Base-by-base conservation (phyloP, 2,797 vertebrate genomes). In the Lophius americanus region DNA sequence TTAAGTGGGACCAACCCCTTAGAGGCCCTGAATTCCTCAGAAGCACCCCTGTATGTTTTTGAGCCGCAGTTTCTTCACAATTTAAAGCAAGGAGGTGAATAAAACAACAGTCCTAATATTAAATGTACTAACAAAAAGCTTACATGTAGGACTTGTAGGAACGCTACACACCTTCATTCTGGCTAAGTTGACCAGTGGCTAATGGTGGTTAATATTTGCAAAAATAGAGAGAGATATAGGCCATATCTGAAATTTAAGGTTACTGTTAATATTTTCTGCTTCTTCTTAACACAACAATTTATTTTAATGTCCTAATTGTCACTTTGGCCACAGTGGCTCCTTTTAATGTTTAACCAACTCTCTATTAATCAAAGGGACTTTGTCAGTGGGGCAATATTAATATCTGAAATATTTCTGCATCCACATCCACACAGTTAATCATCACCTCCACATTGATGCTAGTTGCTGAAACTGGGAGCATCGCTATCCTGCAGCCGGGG, bases 31-130 rank as follows among this genome's bases (percentile, higher is more conserved):
- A 36, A 60, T 53, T 51, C 7, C 7, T 59, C 58, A 52, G 11
- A 44, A 35, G 2, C 64, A 23, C 47, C 58, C 1, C n/a, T 79
- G 65, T 36, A 3, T 36, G 9, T 43, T 54, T 68, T 7, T 36
- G 2, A 48, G 0, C 8, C 38, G n/a, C 38, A 3, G 10, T 49
- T 52, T 55, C 9, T 54, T 65, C 43, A 64, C 7, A 54, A 3
- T 54, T 23, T 33, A 52, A 44, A 51, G 36, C 0, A 0, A n/a
- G 9, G 43, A 23, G 0, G 0, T 1, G 2, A 0, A 4, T 5
- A 2, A 56, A 52, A 46, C 7, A 8, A 33, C 1, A 14, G 11
- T 23, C 5, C 5, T 4, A 10, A 50, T 44, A 42, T 47, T 49
- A 1, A 1, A 51, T 1, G 3, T 41, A 14, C 11, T 0, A 33